Evolutionary conservation across 2,113 vertebrate species (phyloP), one percentile per base, ranked within the genome.

Genomic region (Oreotrochilus melanogaster): DNA sequence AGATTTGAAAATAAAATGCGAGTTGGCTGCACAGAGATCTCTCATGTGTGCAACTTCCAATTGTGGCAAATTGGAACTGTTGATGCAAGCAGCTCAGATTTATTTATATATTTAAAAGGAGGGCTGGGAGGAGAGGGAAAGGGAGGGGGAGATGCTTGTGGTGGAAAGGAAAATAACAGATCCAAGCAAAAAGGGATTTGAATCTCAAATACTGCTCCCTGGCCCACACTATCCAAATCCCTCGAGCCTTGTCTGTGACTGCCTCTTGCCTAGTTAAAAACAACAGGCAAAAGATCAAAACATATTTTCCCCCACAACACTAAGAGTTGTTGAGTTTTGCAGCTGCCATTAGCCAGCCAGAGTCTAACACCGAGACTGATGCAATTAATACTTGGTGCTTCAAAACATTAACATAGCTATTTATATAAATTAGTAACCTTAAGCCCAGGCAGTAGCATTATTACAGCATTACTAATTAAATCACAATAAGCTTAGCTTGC

Each of bases 1-100:
- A 95, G 94, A 97, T 98, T 97, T 97, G 93, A 97, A 97, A 97
- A 98, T 97, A 97, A 97, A 98, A 97, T 97, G 91, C 33, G 92
- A 91, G 89, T 92, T 97, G 95, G 95, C 94, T 97, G 93, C 97
- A 95, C 82, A 86, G 93, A 94, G 93, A 95, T 97, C 96, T 97
- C 95, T 97, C 97, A 97, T 97, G 97, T 97, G 96, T 97, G 96
- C 91, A 93, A 70, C 92, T 96, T 97, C 96, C 95, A 97, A 96
- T 97, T 97, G 96, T 97, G 95, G 96, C 93, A 97, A 97, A 97
- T 97, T 97, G 96, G 97, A 97, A 96, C 96, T 96, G 94, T 96
- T 79, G 92, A 97, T 96, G 96, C 97, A 97, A 96, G 95, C 90
- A 96, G 94, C 96, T 97, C 86, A 48, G 92, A 96, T 96, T 96